Evolutionary conservation across 2,888 invertebrate genomes (phyloP).

Genomic region (Poecilus cupreus): DNA sequence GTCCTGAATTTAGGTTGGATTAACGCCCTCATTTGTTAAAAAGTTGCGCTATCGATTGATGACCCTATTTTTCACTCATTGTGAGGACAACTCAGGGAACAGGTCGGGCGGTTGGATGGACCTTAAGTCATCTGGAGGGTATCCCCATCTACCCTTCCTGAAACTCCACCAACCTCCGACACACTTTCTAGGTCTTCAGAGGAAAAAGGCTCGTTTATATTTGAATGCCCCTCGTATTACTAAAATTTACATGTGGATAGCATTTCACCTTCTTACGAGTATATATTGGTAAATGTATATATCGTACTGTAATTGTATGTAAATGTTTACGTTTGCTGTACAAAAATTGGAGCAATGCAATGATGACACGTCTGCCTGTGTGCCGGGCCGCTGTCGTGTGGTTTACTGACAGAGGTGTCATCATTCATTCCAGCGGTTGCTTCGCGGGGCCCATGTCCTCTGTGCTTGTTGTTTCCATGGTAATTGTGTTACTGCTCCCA

Average conservation of each 20-base stretch:
- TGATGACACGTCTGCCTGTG: constrained; percentile 47
- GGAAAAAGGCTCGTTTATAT: too few relatives aligned
- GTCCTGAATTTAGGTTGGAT: too few relatives aligned
- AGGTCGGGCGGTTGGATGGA: too few relatives aligned
- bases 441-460: constrained; percentile 62
- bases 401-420: constrained; percentile 54
- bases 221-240: neutral
- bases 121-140: too few relatives aligned
- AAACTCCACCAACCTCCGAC: too few relatives aligned
- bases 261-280: neutral
- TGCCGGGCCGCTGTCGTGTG: neutral
- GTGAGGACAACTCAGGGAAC: too few relatives aligned
- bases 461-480: constrained; percentile 72
- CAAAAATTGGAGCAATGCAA: constrained; percentile 46
- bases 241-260: neutral
- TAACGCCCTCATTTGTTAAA: too few relatives aligned
- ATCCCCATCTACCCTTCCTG: too few relatives aligned
- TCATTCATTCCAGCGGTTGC: constrained; percentile 60
- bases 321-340: constrained; percentile 34
- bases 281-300: constrained; percentile 53
- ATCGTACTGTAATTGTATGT: constrained; percentile 31
- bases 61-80: too few relatives aligned
- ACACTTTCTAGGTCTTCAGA: too few relatives aligned
- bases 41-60: too few relatives aligned
- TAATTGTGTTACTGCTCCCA: constrained; percentile 61